phyloP scores from a whole-genome alignment of 1,140 invertebrate genomes.

The Lamellibrachia luymesi region DNA sequence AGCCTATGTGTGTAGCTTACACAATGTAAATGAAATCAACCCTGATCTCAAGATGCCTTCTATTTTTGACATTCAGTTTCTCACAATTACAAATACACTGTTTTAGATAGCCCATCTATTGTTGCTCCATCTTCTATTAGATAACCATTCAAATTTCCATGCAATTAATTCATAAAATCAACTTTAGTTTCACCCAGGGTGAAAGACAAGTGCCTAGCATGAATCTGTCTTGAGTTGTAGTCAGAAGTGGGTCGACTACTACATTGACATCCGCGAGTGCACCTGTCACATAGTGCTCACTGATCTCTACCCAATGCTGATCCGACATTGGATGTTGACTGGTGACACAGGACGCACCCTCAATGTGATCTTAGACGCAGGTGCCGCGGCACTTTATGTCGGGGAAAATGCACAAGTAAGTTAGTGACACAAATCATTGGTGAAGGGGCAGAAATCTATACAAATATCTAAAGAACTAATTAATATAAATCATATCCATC shows the following conservation, averaged over 20 bases:
- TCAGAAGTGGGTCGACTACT: background rate
- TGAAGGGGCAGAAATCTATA: background rate
- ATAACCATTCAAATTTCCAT: no score
- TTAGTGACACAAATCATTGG: background rate
- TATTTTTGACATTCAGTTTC: no score
- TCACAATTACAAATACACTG: no score
- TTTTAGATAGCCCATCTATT: no score
- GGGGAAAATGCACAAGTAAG: background rate
- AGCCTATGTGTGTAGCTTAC: no score
- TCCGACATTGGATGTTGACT: conserved; percentile 16
- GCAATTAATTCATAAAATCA: no score
- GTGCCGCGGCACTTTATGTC: background rate
- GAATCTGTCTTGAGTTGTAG: background rate
- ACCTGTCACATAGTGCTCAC: conserved; percentile 10
- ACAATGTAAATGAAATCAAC: no score
- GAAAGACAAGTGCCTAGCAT: no score
- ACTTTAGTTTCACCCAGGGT: no score
- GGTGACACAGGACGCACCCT: conserved; percentile 14
- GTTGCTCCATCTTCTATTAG: no score
- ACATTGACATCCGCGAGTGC: conserved; percentile 10
- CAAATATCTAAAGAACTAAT: background rate
- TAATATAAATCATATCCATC: background rate
- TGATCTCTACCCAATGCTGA: conserved; percentile 18
- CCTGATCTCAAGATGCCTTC: no score
- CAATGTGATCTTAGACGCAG: background rate